A percentile compares a stretch with the other conserved stretches of the same genome.
These are phyloP conservation scores for Eleutherodactylus coqui DNA, from an alignment of 2,797 vertebrate genomes.

Conservation along the genomic window DNA sequence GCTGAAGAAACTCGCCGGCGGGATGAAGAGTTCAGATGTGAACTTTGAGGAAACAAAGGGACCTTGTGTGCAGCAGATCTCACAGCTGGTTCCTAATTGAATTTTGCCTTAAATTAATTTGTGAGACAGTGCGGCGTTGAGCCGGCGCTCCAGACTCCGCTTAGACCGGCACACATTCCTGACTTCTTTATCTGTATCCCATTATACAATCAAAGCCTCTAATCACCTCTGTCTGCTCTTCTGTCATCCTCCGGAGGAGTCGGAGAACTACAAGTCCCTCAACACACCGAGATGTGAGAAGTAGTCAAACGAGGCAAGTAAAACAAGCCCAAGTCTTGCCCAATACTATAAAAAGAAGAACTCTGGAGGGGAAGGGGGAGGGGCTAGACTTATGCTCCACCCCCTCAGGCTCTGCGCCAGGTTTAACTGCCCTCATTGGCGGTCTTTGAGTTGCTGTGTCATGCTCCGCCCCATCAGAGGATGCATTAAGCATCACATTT, in stretches of 20 bases:
- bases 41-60: slow-evolving; percentile 39
- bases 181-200: background rate
- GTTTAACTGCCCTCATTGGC: too few relatives aligned
- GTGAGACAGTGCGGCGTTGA: slow-evolving; percentile 19
- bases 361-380: too few relatives aligned
- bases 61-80: slow-evolving; percentile 32
- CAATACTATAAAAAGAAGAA: too few relatives aligned
- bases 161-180: background rate
- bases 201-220: background rate
- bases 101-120: slow-evolving; percentile 41
- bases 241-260: background rate
- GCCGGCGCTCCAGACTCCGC: background rate
- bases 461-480: too few relatives aligned
- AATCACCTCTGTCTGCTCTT: background rate
- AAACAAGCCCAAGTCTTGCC: too few relatives aligned
- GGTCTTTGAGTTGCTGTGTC: too few relatives aligned
- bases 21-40: slow-evolving; percentile 2
- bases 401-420: too few relatives aligned
- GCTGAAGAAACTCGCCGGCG: background rate
- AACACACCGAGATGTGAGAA: too few relatives aligned
- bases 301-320: too few relatives aligned
- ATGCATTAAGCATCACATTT: too few relatives aligned
- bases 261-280: too few relatives aligned
- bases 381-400: too few relatives aligned
- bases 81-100: slow-evolving; percentile 51